These are phyloP conservation scores for Engystomops pustulosus DNA, from an alignment of 2,113 vertebrate genomes.

Conservation along the genomic window DNA sequence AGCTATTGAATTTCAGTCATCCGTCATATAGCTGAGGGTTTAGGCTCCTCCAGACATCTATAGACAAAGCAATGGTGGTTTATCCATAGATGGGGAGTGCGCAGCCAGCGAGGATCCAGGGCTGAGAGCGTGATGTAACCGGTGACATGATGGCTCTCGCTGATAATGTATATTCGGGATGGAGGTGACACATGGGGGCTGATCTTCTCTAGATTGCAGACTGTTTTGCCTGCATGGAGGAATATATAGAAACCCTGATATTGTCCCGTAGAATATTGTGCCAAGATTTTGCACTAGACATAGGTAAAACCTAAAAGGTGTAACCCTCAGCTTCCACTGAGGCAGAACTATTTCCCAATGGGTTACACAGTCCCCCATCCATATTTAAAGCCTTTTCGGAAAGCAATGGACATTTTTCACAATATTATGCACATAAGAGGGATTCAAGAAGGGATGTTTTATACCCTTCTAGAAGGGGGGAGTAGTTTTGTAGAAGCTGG, in stretches of 20 bases:
- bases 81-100: slow-evolving; percentile 9
- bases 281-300: not conserved
- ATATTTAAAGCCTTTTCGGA: no score
- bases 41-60: slow-evolving; percentile 13
- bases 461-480: no score
- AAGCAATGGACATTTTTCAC: no score
- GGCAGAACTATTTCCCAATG: no score
- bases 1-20: slow-evolving; percentile 11
- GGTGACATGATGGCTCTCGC: slow-evolving; percentile 32
- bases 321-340: no score
- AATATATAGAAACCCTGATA: not conserved
- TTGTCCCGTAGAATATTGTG: no score
- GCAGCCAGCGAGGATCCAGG: not conserved
- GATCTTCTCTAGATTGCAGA: slow-evolving; percentile 1
- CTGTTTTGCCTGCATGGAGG: slow-evolving; percentile 5
- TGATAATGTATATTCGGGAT: slow-evolving; percentile 38
- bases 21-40: slow-evolving; percentile 28
- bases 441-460: no score
- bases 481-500: no score
- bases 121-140: not conserved
- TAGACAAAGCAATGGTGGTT: slow-evolving; percentile 43
- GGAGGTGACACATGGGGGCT: not conserved
- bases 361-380: no score
- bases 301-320: no score
- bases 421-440: no score